These are phyloP conservation scores for Momotus momota DNA, from an alignment of 2,797 vertebrate genomes.

Conservation along the genomic window DNA sequence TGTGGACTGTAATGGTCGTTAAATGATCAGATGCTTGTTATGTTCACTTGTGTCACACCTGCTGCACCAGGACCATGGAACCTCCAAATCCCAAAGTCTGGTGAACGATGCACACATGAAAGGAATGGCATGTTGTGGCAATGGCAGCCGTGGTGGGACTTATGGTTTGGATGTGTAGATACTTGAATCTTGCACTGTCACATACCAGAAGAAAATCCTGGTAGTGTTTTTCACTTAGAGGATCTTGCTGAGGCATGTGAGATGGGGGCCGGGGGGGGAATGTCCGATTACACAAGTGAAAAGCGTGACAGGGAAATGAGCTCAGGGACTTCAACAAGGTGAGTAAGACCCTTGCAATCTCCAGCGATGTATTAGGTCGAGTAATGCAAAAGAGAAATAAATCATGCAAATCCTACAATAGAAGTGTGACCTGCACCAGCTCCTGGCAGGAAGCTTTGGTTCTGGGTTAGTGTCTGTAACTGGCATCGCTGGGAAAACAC, in stretches of 20 bases:
- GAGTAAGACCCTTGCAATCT: neutral
- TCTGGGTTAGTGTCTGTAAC: neutral
- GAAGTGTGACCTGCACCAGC: neutral
- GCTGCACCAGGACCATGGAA: neutral
- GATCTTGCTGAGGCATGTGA: neutral
- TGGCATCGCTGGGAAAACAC: neutral
- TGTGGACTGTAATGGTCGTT: neutral
- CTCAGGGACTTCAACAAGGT: neutral
- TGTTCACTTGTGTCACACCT: neutral
- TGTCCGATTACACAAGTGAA: neutral
- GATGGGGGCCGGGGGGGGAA: neutral
- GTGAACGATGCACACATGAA: neutral
- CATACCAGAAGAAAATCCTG: neutral
- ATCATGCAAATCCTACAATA: neutral
- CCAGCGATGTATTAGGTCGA: neutral
- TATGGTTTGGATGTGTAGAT: rapidly evolving
- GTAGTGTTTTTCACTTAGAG: neutral
- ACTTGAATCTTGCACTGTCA: neutral
- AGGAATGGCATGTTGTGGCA: neutral
- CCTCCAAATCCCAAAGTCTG: neutral
- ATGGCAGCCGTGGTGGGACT: too few relatives aligned
- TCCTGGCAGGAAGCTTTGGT: neutral
- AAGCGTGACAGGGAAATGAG: neutral
- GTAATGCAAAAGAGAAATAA: neutral
- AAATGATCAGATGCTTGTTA: neutral